Conservation (phyloP, 2,797 vertebrate genomes). For the Manis javanica region DNA sequence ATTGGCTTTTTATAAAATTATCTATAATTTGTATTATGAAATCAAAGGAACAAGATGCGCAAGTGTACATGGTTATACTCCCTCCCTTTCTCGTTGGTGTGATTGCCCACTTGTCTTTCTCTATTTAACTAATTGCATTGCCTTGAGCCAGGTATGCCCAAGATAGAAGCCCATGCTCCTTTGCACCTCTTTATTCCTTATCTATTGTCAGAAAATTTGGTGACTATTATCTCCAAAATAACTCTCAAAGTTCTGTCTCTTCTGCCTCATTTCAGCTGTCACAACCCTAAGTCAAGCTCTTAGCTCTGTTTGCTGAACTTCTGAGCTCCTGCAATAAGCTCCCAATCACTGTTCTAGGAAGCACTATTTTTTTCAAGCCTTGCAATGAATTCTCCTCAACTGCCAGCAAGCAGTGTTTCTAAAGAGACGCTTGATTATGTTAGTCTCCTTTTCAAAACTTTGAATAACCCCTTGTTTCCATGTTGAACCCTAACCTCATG, state of each 20-base stretch:
- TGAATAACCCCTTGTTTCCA: neutral
- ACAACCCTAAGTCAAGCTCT: neutral
- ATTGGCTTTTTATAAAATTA: neutral
- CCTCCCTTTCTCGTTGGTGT: neutral
- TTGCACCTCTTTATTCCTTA: rapidly evolving
- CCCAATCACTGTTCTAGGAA: neutral
- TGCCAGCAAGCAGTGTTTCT: neutral
- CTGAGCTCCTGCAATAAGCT: neutral
- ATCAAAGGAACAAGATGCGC: neutral
- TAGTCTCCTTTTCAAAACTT: neutral
- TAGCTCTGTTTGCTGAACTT: constrained; percentile 25
- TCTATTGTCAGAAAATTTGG: neutral
- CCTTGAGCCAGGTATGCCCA: too few species aligned
- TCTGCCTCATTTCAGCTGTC: neutral
- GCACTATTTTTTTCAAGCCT: neutral
- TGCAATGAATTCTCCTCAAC: neutral
- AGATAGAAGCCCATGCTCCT: neutral
- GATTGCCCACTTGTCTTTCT: neutral
- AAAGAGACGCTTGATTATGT: neutral
- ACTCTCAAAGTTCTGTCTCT: neutral
- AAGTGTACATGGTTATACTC: neutral
- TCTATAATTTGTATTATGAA: neutral
- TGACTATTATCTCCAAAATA: neutral
- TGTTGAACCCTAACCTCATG: neutral
- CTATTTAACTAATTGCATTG: neutral